Evolutionary conservation across 2,888 invertebrate species (phyloP).

Genomic region (Harpalus rubripes): DNA sequence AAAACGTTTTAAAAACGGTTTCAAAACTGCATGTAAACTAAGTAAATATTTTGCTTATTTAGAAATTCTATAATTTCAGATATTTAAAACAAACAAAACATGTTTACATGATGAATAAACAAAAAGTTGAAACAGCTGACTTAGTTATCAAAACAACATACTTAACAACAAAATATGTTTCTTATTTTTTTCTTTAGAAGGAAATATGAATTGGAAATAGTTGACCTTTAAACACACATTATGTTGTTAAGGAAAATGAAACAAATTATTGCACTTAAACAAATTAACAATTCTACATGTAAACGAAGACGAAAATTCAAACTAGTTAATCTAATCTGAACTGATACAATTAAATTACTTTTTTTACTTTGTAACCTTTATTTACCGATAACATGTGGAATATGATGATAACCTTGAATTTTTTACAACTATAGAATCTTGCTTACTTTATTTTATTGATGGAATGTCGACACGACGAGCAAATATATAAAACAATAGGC

Average conservation of each 20-base stretch:
- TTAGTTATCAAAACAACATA: conserved; percentile 4
- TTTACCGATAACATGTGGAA: not conserved
- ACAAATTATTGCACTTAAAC: not conserved
- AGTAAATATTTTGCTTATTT: not conserved
- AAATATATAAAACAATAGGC: not conserved
- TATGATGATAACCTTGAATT: not conserved
- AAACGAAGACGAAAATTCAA: not conserved
- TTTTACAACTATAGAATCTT: not conserved
- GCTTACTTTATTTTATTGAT: not conserved
- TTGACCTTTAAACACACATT: not conserved
- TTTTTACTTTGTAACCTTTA: no score
- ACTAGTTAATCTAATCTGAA: not conserved
- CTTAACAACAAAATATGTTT: not conserved
- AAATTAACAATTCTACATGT: not conserved
- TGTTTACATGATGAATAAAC: conserved; percentile 17
- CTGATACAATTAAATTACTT: not conserved
- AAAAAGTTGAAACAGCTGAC: conserved; percentile 4
- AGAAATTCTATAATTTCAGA: conserved; percentile 9
- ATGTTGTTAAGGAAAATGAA: conserved; percentile 6
- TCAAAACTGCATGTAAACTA: no score
- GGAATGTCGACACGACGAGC: not conserved
- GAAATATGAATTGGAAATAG: not conserved
- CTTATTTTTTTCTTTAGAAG: not conserved
- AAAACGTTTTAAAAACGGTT: no score
- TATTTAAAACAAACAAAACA: conserved; percentile 20